Evolutionary conservation across 2,113 vertebrate species (phyloP), one percentile per base, ranked within the genome.

Genomic region (Bubo bubo): DNA sequence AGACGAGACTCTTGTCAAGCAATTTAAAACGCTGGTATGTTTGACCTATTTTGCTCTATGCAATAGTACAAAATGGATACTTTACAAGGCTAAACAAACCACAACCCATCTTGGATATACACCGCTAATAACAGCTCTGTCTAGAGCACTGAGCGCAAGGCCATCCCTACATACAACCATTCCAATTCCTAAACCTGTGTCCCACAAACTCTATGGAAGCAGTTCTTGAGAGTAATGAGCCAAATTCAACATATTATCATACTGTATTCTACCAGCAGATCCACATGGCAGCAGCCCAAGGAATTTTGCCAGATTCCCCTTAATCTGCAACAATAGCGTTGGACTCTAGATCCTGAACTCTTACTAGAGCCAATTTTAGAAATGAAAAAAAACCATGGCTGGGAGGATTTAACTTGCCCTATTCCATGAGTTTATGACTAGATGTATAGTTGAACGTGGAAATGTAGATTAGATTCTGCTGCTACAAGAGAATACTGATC

Each of bases 181-280:
- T 89, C 68, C 83, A 87, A 6, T 43, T 94, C 80, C 49, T 73
- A 82, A 95, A 89, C 49, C 53, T 76, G 62, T 28, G 24, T 87
- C 80, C 80, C 76, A 79, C 74, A 87, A 86, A 52, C 30, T 53
- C 91, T 79, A 0, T 53, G 50, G 94, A 93, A 95, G 70, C 35
- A 58, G 87, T 96, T 95, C 52, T 81, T 64, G 56, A 72, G 56
- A 85, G 56, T 56, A 93, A 84, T 41, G 56, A 89, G 95, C 93
- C 94, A 97, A 95, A 95, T 79, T 82, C 89, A 94, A 79, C 80
- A 82, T 91, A 93, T 91, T 97, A 62, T 89, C 56, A 2, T 75
- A 64, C 91, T 89, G 86, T 74, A 91, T 85, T 95, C 94, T 88
- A 93, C 76, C 89, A 95, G 83, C 83, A 93, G 83, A 95, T 91